Base-by-base conservation (phyloP, 2,113 vertebrate genomes). In the Heterotis niloticus region DNA sequence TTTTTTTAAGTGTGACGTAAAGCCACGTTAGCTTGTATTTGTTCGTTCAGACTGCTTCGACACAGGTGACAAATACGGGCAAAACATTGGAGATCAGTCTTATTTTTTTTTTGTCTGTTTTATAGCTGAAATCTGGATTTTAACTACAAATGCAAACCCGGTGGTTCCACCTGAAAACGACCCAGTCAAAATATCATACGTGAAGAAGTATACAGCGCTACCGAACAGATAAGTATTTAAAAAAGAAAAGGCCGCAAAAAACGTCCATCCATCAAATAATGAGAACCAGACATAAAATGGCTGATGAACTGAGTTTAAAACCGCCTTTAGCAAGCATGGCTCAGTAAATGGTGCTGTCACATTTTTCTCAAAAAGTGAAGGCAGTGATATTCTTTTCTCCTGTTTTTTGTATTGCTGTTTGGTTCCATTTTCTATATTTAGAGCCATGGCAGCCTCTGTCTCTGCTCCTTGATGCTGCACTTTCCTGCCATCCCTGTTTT, bases 221-320 rank as follows among this genome's bases (percentile, higher is more conserved):
- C n/a, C n/a, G 24, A 64, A 74, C 78, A 78, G 75, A 78, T 75
- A 76, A 82, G 80, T 79, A 82, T 68, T 54, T 73, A 82, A 70
- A 79, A 44, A 75, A 81, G 34, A 77, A 78, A 80, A 72, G 72
- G 80, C 64, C 78, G 77, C 72, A 64, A 79, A 78, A 62, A 57
- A 54, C 75, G 78, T 17, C 76, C 77, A 71, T 72, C 57, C 72
- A 76, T 29, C 64, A 75, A 57, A 51, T 54, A 80, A 28, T 59
- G 28, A 28, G 44, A 34, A 54, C 17, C 60, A 74, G 23, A 44
- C 73, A 51, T 51, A 67, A n/a, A 67, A 75, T 67, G 59, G 20
- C 34, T 62, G 56, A 65, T 62, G 65, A 76, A 64, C 66, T 62
- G 10, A 44, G 64, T 70, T 69, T 70, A 16, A 74, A 57, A 56